These are phyloP conservation scores for Sphaerophoria rueppellii DNA, from an alignment of 2,888 invertebrate species.

Conservation along the genomic window DNA sequence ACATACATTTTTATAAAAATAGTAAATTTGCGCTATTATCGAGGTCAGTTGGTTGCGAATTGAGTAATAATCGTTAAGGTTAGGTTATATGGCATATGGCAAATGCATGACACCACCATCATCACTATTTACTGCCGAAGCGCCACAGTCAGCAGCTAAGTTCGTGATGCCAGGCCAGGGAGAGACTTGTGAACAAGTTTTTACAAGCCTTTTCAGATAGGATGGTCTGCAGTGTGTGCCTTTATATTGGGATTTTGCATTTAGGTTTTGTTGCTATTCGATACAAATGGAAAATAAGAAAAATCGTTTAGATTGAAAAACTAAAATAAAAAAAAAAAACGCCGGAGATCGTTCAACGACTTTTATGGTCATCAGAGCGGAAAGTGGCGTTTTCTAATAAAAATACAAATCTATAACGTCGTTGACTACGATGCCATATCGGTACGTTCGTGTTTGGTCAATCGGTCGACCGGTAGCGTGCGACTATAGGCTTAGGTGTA, in stretches of 20 bases:
- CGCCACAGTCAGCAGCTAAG: conserved; percentile 16
- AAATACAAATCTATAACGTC: conserved; percentile 47
- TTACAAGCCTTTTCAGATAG: conserved; percentile 21
- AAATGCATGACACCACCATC: conserved; percentile 63
- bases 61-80: conserved; percentile 74
- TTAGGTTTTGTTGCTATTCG: conserved; percentile 44
- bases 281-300: conserved; percentile 50
- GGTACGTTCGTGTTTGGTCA: not conserved
- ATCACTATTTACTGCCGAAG: conserved; percentile 34
- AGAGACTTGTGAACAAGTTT: conserved; percentile 48
- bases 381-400: conserved; percentile 67
- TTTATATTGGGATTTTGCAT: conserved; percentile 54
- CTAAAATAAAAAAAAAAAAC: conserved; percentile 45
- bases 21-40: conserved; percentile 73
- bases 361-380: conserved; percentile 74
- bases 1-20: conserved; percentile 54
- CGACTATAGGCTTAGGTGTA: not conserved
- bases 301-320: conserved; percentile 18
- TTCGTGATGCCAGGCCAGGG: conserved; percentile 41
- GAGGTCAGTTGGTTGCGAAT: conserved; percentile 72
- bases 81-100: conserved; percentile 70
- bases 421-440: not conserved
- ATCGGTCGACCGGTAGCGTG: conserved; percentile 23
- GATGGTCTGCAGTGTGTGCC: conserved; percentile 2
- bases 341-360: conserved; percentile 72